These are phyloP conservation scores for Micromys minutus DNA, from an alignment of 2,113 vertebrate species.

Conservation along the genomic window DNA sequence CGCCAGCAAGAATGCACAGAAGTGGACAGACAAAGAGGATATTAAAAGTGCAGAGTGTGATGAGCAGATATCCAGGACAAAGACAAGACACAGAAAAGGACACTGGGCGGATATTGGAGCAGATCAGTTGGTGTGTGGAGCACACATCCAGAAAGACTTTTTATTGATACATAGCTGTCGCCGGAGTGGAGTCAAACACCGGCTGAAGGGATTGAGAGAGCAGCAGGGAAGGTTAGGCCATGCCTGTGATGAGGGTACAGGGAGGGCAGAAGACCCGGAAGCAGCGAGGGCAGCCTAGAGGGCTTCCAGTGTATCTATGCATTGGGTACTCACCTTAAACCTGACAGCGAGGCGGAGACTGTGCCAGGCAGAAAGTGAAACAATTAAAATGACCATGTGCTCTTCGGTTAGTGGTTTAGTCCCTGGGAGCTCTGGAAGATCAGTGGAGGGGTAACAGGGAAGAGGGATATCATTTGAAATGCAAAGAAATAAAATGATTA, in stretches of 20 bases:
- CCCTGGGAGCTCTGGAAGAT: too few relatives aligned
- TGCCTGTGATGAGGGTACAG: constrained; percentile 61
- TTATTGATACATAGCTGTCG: constrained; percentile 40
- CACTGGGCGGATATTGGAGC: constrained; percentile 68
- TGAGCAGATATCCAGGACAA: constrained; percentile 64
- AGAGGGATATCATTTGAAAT: too few relatives aligned
- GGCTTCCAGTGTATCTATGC: not conserved
- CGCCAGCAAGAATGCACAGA: not conserved
- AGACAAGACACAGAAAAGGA: constrained; percentile 66
- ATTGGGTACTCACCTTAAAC: not conserved
- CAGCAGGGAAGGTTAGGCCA: constrained; percentile 53
- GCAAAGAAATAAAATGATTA: too few relatives aligned
- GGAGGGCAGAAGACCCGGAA: too few relatives aligned
- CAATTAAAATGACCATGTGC: fast-evolving
- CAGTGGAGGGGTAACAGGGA: too few relatives aligned
- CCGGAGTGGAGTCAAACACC: constrained; percentile 51
- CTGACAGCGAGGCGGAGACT: not conserved
- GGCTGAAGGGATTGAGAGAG: constrained; percentile 54
- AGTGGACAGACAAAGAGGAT: constrained; percentile 49
- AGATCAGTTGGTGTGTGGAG: constrained; percentile 43
- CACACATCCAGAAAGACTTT: constrained; percentile 62
- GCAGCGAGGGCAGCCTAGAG: not conserved
- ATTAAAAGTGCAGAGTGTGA: constrained; percentile 72
- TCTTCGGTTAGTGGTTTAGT: too few relatives aligned
- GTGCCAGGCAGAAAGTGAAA: fast-evolving